Percentiles rank a stretch among this genome's conserved stretches.
Evolutionary conservation across 92 coral and sea anemone species (phyloP).

Genomic region (Plumapathes pennacea): DNA sequence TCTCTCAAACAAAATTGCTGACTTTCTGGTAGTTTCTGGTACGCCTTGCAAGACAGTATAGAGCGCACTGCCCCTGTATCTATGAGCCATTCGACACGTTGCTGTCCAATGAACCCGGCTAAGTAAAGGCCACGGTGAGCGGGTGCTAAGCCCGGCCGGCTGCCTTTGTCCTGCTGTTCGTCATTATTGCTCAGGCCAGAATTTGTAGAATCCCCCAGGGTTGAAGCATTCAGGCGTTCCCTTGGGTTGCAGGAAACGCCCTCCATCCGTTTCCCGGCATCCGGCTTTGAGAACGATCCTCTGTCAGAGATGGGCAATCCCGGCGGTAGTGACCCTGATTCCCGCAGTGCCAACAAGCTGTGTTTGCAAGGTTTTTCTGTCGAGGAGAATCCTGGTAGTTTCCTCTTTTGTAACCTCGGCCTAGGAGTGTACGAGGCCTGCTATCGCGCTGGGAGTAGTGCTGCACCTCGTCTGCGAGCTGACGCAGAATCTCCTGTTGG

Average conservation of each 20-base stretch:
- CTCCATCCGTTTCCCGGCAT: slow-evolving; percentile 27
- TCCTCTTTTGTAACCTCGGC: not conserved
- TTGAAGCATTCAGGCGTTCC: slow-evolving; percentile 21
- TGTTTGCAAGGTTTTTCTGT: not conserved
- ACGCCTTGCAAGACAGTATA: no score
- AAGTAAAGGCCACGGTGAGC: slow-evolving; percentile 21
- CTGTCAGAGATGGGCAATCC: slow-evolving; percentile 2
- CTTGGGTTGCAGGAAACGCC: slow-evolving; percentile 22
- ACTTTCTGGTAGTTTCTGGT: no score
- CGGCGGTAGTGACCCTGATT: slow-evolving; percentile 18
- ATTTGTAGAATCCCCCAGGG: no score
- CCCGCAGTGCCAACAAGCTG: slow-evolving; percentile 20
- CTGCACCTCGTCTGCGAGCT: not conserved
- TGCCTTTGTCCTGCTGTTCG: not conserved
- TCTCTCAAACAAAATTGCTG: not conserved
- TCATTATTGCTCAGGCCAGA: no score
- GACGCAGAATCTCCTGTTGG: not conserved
- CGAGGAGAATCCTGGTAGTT: no score
- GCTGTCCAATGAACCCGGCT: slow-evolving; percentile 23
- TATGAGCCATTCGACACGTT: slow-evolving; percentile 31
- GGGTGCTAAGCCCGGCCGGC: slow-evolving; percentile 1
- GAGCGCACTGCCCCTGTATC: slow-evolving; percentile 39
- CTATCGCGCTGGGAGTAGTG: not conserved
- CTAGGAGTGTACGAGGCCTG: not conserved
- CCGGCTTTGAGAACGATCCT: not conserved